Conservation (phyloP, 2,888 invertebrate genomes). For the Tenthredo livida region DNA sequence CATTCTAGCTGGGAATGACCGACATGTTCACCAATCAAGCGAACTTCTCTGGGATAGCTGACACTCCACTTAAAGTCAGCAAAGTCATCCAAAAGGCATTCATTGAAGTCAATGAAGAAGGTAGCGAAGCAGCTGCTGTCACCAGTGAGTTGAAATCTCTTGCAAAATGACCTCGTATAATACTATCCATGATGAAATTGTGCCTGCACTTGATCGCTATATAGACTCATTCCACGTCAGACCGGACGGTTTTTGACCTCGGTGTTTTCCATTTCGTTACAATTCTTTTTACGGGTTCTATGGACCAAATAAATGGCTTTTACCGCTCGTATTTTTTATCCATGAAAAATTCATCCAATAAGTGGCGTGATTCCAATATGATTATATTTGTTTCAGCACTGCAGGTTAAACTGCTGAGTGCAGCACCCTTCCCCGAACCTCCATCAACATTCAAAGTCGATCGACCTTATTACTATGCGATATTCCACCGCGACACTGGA, state of each 20-base stretch:
- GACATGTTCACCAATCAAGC: constrained; percentile 20
- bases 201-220: not conserved
- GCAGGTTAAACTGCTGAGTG: not conserved
- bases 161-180: not conserved
- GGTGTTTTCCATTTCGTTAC: too few relatives aligned
- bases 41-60: constrained; percentile 76
- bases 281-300: too few relatives aligned
- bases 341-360: not conserved
- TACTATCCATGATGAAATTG: not conserved
- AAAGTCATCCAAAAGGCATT: constrained; percentile 89
- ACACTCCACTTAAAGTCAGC: constrained; percentile 81
- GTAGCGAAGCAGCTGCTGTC: constrained; percentile 89
- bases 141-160: constrained; percentile 82
- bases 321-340: not conserved
- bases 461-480: constrained; percentile 14
- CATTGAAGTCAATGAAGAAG: constrained; percentile 90
- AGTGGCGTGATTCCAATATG: not conserved
- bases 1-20: not conserved
- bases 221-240: too few relatives aligned
- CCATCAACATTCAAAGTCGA: not conserved
- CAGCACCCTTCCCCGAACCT: not conserved
- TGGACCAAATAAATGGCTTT: not conserved
- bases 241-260: too few relatives aligned
- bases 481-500: not conserved
- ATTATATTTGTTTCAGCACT: constrained; percentile 22